Evolutionary conservation across 2,113 vertebrate genomes (phyloP), one percentile per base, ranked within the genome.

Genomic region (Cygnus atratus): DNA sequence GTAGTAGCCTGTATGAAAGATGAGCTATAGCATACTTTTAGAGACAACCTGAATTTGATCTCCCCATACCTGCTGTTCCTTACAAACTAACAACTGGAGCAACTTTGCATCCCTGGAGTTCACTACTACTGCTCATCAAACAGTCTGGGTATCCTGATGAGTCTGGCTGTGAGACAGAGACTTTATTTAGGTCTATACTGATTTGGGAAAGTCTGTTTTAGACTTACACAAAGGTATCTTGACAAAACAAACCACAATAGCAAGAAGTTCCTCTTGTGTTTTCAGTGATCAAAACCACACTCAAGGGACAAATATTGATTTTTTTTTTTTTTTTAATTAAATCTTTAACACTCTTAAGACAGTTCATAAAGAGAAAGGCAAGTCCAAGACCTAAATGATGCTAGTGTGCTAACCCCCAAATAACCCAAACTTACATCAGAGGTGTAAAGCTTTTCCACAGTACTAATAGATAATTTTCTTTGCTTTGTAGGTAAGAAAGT

Each of bases 351-450:
- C 3, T 55, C 7, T 22, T 37, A 61, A 48, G 31, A 29, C 29
- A 57, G 10, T 66, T 66, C 19, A 63, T 87, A 41, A 72, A 78
- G 35, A 43, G 4, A 39, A 16, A 5, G 14, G 21, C 0, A 4
- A 83, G 16, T 86, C 8, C 11, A 76, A 68, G 16, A 61, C 25
- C 11, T 62, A 66, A 77, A 41, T 1, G 0, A n/a, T 10, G 2
- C 25, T 46, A 57, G 1, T 37, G 18, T 5, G 5, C 4, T n/a
- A 94, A 57, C 8, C 15, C 0, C 25, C 5, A 84, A 89, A 28
- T 3, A 70, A 80, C 4, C 0, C 9, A 39, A 70, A 84, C 10
- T 57, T 63, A 33, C 7, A 5, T 3, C 20, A 25, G 9, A 1
- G 3, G 13, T 8, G 25, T 41, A 7, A 82, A 35, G 22, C 0